These are phyloP conservation scores for Mirza zaza DNA, from an alignment of 2,113 vertebrate genomes.

Conservation along the genomic window DNA sequence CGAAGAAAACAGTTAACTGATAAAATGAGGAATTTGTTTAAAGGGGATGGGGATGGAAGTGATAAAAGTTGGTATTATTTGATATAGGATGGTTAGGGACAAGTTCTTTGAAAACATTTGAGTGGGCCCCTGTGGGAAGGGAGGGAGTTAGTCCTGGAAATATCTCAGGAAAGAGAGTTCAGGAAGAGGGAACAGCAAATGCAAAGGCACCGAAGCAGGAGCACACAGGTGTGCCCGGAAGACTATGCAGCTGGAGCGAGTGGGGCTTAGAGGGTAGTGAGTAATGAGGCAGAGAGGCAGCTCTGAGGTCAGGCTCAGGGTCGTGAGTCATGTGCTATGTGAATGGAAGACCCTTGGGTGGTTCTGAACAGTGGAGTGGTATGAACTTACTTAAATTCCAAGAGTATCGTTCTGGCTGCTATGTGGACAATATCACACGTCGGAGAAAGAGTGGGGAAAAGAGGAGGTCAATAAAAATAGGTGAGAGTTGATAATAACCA, in stretches of 20 bases:
- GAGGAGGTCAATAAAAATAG: not conserved
- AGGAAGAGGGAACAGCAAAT: not conserved
- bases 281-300: not conserved
- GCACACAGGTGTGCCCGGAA: not conserved
- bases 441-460: not conserved
- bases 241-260: not conserved
- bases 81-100: not conserved
- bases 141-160: not conserved
- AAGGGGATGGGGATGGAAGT: not conserved
- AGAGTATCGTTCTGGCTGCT: not conserved
- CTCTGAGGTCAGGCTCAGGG: not conserved
- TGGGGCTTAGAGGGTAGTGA: accelerated
- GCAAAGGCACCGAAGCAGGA: not conserved
- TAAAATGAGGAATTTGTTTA: not conserved
- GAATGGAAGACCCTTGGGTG: not conserved
- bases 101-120: not conserved
- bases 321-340: not conserved
- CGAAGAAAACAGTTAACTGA: not conserved
- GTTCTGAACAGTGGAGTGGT: not conserved
- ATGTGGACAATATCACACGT: not conserved
- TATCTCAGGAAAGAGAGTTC: not conserved
- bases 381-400: not conserved
- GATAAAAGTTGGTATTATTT: constrained; percentile 5
- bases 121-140: not conserved
- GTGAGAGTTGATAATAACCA: not conserved